A percentile compares a stretch with the other conserved stretches of the same genome.
Evolutionary conservation across 2,888 invertebrate genomes (phyloP).

Genomic region (Zygaena filipendulae): DNA sequence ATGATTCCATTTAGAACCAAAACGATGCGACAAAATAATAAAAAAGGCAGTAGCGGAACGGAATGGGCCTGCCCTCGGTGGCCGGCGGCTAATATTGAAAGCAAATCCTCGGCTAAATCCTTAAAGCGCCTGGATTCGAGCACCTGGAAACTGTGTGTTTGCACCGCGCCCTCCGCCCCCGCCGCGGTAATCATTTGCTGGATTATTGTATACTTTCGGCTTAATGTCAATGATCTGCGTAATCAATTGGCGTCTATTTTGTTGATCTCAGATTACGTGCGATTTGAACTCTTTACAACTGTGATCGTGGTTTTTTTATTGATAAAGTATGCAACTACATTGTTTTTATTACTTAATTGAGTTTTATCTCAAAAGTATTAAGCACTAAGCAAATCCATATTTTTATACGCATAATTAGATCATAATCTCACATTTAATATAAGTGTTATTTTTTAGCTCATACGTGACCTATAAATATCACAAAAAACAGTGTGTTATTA

Average conservation of each 20-base stretch:
- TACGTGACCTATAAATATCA: too few relatives aligned
- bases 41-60: slow-evolving; percentile 58
- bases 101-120: slow-evolving; percentile 68
- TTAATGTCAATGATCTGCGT: slow-evolving; percentile 49
- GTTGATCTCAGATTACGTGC: slow-evolving; percentile 27
- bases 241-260: slow-evolving; percentile 49
- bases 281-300: slow-evolving; percentile 7
- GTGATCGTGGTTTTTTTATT: too few relatives aligned
- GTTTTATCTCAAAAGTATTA: too few relatives aligned
- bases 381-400: too few relatives aligned
- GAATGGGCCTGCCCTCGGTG: slow-evolving; percentile 48
- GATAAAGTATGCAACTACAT: too few relatives aligned
- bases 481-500: too few relatives aligned
- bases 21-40: slow-evolving; percentile 70
- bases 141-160: slow-evolving; percentile 65
- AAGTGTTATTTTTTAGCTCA: too few relatives aligned
- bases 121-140: slow-evolving; percentile 64
- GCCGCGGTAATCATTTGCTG: slow-evolving; percentile 55
- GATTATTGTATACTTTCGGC: slow-evolving; percentile 62
- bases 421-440: too few relatives aligned
- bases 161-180: slow-evolving; percentile 30
- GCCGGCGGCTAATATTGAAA: slow-evolving; percentile 68
- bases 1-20: slow-evolving; percentile 67
- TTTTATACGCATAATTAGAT: too few relatives aligned
- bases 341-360: too few relatives aligned